Evolutionary conservation across 2,888 invertebrate genomes (phyloP), one percentile per base, ranked within the genome.

Genomic region (Torymus texanus): DNA sequence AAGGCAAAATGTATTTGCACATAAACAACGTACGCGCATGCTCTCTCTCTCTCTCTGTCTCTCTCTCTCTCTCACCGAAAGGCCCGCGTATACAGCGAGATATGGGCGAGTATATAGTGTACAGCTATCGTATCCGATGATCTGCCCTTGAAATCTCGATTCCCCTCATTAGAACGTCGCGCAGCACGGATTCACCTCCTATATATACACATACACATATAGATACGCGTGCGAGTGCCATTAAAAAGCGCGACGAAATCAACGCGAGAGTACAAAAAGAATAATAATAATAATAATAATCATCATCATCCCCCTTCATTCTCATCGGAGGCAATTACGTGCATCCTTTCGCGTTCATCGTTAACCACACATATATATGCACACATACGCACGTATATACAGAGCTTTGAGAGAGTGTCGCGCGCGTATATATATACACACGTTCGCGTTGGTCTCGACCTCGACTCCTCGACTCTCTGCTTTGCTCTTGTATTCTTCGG

Each of bases 321-420:
- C 71, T 75, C 71, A 72, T 66, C 75, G 66, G 50, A 21, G 56
- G 61, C 71, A 72, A 75, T 79, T 75, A 75, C 75, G 21, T 16
- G 70, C 50, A 53, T 24, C 58, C 61, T 72, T 74, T 72, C 59
- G 66, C 18, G 50, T 51, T 71, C 75, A 67, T 80, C 76, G 72
- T 62, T 75, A 41, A 41, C 5, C 41, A 41, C 41, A 41, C 41
- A 8, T 8, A 41, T 8, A 41, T 8, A 41, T 8, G 8, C 41
- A 41, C 41, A 41, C 29, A 29, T 5, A 29, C 29, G 3, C 4
- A 29, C 4, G 4, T 41, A 41, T 2, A 2, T 21, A 21, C 21
- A 21, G 21, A 21, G 21, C 21, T 21, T 21, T 21, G 21, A 21
- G 21, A 21, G 21, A 21, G 55, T 18, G 16, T 18, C 59, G 29